These are phyloP conservation scores for Geotrypetes seraphini DNA, from an alignment of 2,797 vertebrate genomes.

Conservation along the genomic window DNA sequence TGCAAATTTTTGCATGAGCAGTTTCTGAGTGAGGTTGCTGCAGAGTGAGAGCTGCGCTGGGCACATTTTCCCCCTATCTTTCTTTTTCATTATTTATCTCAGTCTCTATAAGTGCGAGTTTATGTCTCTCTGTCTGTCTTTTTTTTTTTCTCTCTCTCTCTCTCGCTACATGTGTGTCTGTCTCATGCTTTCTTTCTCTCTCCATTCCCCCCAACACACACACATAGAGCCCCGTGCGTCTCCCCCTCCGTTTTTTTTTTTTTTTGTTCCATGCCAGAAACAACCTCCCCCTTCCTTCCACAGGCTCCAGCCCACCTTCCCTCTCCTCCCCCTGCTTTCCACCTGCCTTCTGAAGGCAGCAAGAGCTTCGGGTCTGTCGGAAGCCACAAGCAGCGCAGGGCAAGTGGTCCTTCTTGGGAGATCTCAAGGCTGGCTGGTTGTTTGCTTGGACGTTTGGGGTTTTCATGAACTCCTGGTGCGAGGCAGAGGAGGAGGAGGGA, in stretches of 20 bases:
- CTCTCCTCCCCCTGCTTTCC: not conserved
- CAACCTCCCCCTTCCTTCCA: not conserved
- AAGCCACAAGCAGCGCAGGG: no score
- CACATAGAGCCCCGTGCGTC: slow-evolving; percentile 1
- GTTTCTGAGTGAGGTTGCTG: no score
- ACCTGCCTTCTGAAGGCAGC: not conserved
- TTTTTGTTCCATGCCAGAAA: not conserved
- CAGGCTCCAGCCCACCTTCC: not conserved
- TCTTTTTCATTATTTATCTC: not conserved
- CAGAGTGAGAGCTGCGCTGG: no score
- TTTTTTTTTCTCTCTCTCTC: no score
- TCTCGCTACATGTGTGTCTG: not conserved
- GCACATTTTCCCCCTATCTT: not conserved
- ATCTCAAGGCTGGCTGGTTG: no score
- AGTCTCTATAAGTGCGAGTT: not conserved
- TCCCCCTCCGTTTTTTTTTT: not conserved
- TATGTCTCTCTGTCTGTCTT: no score
- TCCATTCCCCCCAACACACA: slow-evolving; percentile 3
- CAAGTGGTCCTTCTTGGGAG: no score
- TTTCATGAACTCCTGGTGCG: slow-evolving; percentile 9
- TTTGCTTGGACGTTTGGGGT: slow-evolving; percentile 5
- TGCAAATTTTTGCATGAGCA: no score
- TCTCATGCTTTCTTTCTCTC: not conserved
- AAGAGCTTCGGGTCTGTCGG: no score
- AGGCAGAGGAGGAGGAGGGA: slow-evolving; percentile 31